Base-by-base conservation (phyloP, 2,113 vertebrate genomes). In the Hemiscyllium ocellatum region DNA sequence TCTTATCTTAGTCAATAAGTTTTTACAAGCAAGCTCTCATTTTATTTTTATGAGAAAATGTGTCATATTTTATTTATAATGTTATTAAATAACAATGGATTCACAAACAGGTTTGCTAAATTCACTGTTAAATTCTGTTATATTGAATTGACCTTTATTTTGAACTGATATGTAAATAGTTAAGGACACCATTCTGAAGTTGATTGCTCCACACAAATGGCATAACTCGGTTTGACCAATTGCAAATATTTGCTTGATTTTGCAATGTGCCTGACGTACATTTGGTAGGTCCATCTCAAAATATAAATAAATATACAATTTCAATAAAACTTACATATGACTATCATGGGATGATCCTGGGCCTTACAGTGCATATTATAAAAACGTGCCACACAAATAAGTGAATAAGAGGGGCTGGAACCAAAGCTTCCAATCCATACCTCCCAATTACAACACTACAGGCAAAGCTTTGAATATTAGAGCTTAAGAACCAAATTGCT, bases 41-140 rank as follows among this genome's bases (percentile, higher is more conserved):
- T 93, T 93, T 8, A 20, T 65, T 93, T 61, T 93, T 93, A 89
- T 93, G 52, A 93, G 85, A 50, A 90, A 65, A 91, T 13, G 17
- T 66, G 29, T 93, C 66, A 66, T 93, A 93, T n/a, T 93, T 93
- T 56, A 89, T 89, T 89, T 42, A 83, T 83, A 42, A 17, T 83
- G 42, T 47, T 29, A 56, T 56, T 89, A 89, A 89, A 56, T 52
- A 24, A 89, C 52, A 50, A 50, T 29, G 26, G 24, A 89, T 56
- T 52, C 26, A 89, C 52, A 56, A 56, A 29, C 12, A 52, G 42
- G 42, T 89, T 52, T 56, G 10, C 47, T 56, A 89, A 89, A 89
- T 29, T 89, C 86, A 89, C 12, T 89, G 86, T 10, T 8, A 89
- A 86, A 20, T 86, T 86, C 42, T 86, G 42, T 86, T 19, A 85